Evolutionary conservation across 2,797 vertebrate species (phyloP).

Genomic region (Scarus forsteni): DNA sequence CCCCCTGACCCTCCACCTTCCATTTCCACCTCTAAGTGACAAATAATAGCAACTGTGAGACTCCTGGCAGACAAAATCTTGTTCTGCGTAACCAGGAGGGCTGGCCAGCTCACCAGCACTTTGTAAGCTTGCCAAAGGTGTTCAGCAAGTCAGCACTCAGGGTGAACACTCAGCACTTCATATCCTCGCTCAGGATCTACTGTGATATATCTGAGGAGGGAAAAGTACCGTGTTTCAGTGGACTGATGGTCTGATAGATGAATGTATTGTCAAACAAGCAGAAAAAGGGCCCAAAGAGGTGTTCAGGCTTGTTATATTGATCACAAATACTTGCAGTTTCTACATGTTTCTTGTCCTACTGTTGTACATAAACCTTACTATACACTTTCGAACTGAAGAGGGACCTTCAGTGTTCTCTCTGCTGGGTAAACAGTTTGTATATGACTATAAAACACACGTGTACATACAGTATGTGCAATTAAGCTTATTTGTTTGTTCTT

Average conservation of each 20-base stretch:
- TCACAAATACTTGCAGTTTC: constrained; percentile 9
- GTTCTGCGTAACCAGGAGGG: constrained; percentile 28
- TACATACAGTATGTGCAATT: too few species aligned
- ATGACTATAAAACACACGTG: too few species aligned
- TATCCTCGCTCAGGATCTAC: constrained; percentile 33
- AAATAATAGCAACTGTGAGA: constrained; percentile 47
- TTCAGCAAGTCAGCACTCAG: constrained; percentile 68
- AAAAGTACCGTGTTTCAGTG: constrained; percentile 6
- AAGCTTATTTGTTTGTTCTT: too few species aligned
- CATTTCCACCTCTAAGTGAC: constrained; percentile 52
- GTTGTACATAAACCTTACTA: too few species aligned
- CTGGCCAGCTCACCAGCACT: constrained; percentile 43
- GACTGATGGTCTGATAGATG: constrained; percentile 27
- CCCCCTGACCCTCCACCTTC: constrained; percentile 35
- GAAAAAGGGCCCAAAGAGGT: constrained; percentile 19
- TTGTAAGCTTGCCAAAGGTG: constrained; percentile 63
- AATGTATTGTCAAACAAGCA: constrained; percentile 18
- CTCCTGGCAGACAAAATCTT: constrained; percentile 45
- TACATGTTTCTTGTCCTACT: not conserved
- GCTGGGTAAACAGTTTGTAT: too few species aligned
- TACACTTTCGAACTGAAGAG: too few species aligned
- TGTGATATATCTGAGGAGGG: constrained; percentile 27
- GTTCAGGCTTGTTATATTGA: constrained; percentile 15
- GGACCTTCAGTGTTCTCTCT: too few species aligned
- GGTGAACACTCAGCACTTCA: constrained; percentile 71